phyloP scores from a whole-genome alignment of 2,113 vertebrate species.

The Limanda limanda region DNA sequence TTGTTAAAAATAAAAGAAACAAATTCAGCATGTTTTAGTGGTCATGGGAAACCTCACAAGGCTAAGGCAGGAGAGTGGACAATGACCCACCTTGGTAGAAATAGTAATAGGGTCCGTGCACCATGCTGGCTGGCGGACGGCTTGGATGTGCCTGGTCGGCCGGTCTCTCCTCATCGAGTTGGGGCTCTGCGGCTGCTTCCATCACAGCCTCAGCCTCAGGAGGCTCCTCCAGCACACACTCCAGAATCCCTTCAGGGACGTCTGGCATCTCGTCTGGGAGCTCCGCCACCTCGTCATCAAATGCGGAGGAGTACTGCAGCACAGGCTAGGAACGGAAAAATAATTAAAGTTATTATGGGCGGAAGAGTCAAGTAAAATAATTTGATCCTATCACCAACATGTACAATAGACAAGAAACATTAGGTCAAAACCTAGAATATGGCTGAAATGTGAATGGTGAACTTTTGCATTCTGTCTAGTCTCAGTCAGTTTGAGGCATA shows the following conservation, averaged over 20 bases:
- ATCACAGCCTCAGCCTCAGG: conserved; percentile 38
- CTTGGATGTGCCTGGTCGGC: conserved; percentile 64
- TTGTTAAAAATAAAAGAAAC: not conserved
- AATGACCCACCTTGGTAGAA: conserved; percentile 93
- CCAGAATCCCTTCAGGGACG: conserved; percentile 61
- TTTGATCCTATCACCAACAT: not conserved
- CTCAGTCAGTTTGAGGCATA: not conserved
- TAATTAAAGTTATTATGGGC: not conserved
- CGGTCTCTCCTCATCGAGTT: conserved; percentile 59
- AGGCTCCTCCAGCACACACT: conserved; percentile 74
- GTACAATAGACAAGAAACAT: not conserved
- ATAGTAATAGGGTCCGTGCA: conserved; percentile 92
- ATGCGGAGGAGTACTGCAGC: conserved; percentile 90
- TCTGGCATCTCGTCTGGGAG: conserved; percentile 57
- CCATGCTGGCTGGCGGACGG: conserved; percentile 67
- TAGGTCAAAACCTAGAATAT: not conserved
- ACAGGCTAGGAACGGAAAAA: conserved; percentile 73
- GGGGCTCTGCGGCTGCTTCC: conserved; percentile 59
- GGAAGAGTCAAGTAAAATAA: not conserved
- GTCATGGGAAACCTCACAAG: too few species aligned
- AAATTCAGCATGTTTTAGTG: not conserved
- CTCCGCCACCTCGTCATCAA: conserved; percentile 87
- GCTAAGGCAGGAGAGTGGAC: not conserved
- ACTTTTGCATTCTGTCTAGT: not conserved
- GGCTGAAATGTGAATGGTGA: not conserved